A percentile compares a stretch with the other conserved stretches of the same genome.
Evolutionary conservation across 2,888 invertebrate species (phyloP).

Genomic region (Lissonota sp.): DNA sequence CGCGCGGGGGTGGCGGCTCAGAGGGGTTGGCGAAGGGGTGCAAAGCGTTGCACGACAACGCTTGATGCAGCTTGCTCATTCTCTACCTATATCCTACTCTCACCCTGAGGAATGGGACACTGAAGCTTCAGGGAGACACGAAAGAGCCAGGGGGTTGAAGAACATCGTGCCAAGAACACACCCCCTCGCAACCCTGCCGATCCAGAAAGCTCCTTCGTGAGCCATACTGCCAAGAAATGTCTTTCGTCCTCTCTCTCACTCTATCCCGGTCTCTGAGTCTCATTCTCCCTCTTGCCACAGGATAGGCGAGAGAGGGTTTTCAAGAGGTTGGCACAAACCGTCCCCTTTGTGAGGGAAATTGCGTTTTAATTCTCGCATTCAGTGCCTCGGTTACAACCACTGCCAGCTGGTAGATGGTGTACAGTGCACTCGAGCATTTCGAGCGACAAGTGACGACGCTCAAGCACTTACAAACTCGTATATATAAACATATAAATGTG

Average conservation of each 20-base stretch:
- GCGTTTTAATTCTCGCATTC: conserved; percentile 83
- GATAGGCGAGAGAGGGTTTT: conserved; percentile 50
- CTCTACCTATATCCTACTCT: conserved; percentile 24
- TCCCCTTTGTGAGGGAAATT: conserved; percentile 82
- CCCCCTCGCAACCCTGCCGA: neutral
- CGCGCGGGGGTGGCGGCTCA: neutral
- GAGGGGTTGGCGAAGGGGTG: conserved; percentile 11
- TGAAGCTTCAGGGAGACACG: neutral
- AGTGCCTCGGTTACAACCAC: conserved; percentile 74
- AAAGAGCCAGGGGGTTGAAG: conserved; percentile 18
- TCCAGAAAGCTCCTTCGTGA: neutral
- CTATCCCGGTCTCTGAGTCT: neutral
- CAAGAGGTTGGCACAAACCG: conserved; percentile 80
- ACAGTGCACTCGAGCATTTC: conserved; percentile 11
- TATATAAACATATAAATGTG: neutral
- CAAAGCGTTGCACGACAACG: conserved; percentile 2
- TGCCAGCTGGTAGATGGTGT: conserved; percentile 13
- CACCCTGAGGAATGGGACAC: conserved; percentile 36
- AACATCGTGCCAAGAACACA: conserved; percentile 56
- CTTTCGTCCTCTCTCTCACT: conserved; percentile 15
- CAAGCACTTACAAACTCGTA: conserved; percentile 21
- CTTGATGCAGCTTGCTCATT: conserved; percentile 50
- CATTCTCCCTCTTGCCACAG: no score
- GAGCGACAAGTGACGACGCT: conserved; percentile 43
- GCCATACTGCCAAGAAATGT: neutral